phyloP scores from a whole-genome alignment of 2,797 vertebrate species.

The Florisuga fusca region DNA sequence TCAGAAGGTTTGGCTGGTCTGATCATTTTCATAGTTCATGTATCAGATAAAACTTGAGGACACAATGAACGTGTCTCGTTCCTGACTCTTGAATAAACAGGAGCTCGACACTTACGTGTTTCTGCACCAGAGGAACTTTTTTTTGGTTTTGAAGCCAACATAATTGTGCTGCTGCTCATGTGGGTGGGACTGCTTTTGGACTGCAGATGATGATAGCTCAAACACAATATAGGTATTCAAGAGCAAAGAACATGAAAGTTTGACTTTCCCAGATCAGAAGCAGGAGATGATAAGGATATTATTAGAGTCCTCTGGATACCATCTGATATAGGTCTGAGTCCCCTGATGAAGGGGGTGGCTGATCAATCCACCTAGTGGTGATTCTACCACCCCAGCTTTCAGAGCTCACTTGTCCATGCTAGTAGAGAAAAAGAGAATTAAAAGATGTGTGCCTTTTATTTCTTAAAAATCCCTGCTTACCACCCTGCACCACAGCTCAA shows the following conservation, averaged over 20 bases:
- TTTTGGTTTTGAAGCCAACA: background rate
- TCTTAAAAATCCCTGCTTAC: background rate
- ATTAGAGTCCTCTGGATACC: background rate
- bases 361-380: background rate
- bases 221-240: background rate
- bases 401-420: background rate
- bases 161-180: background rate
- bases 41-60: constrained; percentile 33
- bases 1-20: background rate
- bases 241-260: background rate
- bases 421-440: background rate
- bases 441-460: background rate
- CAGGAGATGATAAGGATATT: background rate
- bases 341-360: background rate
- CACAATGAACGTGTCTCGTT: background rate
- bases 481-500: background rate
- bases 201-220: background rate
- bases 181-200: background rate
- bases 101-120: background rate
- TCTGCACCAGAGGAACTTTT: background rate
- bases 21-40: constrained; percentile 51
- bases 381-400: background rate
- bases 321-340: background rate
- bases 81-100: background rate
- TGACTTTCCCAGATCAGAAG: background rate